A percentile compares a stretch with the other conserved stretches of the same genome.
Conservation (phyloP, 2,113 vertebrate species). For the Nanorana parkeri region DNA sequence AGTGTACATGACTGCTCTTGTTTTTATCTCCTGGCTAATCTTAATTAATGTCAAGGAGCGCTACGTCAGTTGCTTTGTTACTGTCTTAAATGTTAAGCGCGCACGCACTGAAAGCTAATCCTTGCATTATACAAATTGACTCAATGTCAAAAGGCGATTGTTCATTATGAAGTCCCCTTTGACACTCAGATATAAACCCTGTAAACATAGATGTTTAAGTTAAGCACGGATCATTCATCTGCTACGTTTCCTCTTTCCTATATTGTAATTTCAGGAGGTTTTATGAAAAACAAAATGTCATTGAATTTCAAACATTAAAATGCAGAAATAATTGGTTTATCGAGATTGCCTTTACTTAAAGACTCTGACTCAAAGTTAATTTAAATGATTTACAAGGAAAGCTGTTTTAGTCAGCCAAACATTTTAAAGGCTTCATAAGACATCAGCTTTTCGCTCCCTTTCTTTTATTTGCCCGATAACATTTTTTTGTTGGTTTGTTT, state of each 20-base stretch:
- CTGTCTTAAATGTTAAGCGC: conserved; percentile 26
- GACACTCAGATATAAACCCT: conserved; percentile 27
- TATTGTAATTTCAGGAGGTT: conserved; percentile 24
- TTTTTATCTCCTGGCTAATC: not conserved
- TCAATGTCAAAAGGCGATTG: conserved; percentile 36
- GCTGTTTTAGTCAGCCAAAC: conserved; percentile 37
- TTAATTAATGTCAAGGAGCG: conserved; percentile 18
- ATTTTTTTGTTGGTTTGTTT: not conserved
- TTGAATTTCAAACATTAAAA: conserved; percentile 48
- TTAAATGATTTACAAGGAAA: conserved; percentile 42
- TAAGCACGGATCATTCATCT: conserved; percentile 29
- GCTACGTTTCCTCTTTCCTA: conserved; percentile 1
- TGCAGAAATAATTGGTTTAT: conserved; percentile 56
- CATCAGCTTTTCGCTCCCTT: not conserved
- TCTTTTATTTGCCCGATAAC: not conserved
- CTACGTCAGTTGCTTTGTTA: conserved; percentile 28
- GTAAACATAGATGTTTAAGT: conserved; percentile 45
- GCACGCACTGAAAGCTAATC: conserved; percentile 14
- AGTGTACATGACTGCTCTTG: too few relatives aligned
- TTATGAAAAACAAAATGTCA: conserved; percentile 44
- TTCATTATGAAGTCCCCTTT: conserved; percentile 37
- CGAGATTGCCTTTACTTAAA: conserved; percentile 49
- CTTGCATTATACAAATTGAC: conserved; percentile 46
- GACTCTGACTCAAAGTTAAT: conserved; percentile 48
- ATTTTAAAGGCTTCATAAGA: conserved; percentile 37